Percentiles rank a stretch among this genome's conserved stretches.
Conservation (phyloP, 2,797 vertebrate species). For the Pseudotriccus pelzelni region DNA sequence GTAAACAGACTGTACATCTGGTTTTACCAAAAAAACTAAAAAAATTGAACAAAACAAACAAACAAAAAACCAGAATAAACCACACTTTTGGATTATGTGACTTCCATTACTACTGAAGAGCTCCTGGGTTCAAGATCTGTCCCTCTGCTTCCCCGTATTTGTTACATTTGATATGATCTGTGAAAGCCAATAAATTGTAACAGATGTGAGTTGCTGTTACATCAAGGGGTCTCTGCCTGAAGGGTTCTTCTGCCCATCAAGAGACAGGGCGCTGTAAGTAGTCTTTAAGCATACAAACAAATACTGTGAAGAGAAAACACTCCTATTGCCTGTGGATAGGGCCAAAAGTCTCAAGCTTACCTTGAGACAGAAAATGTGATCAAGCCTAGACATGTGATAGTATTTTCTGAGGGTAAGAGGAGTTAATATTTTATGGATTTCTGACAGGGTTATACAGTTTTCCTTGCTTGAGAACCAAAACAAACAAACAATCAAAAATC, state of each 20-base stretch:
- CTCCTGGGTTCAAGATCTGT: neutral
- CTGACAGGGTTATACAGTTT: neutral
- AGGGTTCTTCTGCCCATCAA: neutral
- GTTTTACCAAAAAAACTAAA: neutral
- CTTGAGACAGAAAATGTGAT: neutral
- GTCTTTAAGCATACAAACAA: neutral
- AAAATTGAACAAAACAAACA: no score
- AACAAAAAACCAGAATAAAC: neutral
- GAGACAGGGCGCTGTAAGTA: neutral
- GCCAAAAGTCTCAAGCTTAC: neutral
- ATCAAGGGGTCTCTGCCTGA: neutral
- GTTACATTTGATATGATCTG: neutral
- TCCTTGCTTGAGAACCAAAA: neutral
- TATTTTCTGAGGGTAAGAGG: neutral
- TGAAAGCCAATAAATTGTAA: neutral
- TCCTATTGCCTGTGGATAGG: neutral
- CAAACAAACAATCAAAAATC: neutral
- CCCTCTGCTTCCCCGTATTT: neutral
- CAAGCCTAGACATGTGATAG: neutral
- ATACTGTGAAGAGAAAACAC: neutral
- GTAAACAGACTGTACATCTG: constrained; percentile 4
- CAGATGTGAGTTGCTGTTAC: neutral
- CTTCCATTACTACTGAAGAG: neutral
- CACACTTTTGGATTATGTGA: neutral
- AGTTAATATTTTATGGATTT: neutral